Evolutionary conservation across 2,888 invertebrate species (phyloP).

Genomic region (Brenthis ino): DNA sequence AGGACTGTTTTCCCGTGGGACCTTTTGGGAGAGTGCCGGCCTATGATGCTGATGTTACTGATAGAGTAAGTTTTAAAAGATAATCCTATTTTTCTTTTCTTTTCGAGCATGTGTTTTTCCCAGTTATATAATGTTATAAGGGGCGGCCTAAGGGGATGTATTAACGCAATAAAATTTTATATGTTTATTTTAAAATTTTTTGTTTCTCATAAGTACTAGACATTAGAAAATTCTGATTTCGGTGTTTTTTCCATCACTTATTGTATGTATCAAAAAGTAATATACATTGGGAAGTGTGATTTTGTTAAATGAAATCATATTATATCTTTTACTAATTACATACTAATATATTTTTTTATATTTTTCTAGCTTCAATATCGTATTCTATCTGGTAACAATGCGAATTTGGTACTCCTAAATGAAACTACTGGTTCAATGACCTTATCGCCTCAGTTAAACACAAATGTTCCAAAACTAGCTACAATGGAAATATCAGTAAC

Average conservation of each 20-base stretch:
- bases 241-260: too few relatives aligned
- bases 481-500: conserved; percentile 96
- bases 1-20: conserved; percentile 95
- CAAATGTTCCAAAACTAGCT: conserved; percentile 96
- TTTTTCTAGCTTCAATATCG: conserved; percentile 86
- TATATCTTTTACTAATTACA: not conserved
- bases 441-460: conserved; percentile 95
- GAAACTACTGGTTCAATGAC: conserved; percentile 91
- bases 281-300: not conserved
- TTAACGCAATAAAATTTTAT: too few relatives aligned
- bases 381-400: conserved; percentile 95
- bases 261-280: too few relatives aligned
- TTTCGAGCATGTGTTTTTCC: too few relatives aligned
- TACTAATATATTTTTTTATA: conserved; percentile 8
- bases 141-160: too few relatives aligned
- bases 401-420: conserved; percentile 92
- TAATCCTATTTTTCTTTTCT: not conserved
- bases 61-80: conserved; percentile 76
- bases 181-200: too few relatives aligned
- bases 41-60: conserved; percentile 96
- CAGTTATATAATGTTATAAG: too few relatives aligned
- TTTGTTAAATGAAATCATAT: not conserved
- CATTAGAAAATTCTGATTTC: too few relatives aligned
- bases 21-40: conserved; percentile 96
- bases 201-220: too few relatives aligned